Percentiles rank a stretch among this genome's conserved stretches.
Conservation (phyloP, 2,888 invertebrate genomes). For the Archips crataeganus region DNA sequence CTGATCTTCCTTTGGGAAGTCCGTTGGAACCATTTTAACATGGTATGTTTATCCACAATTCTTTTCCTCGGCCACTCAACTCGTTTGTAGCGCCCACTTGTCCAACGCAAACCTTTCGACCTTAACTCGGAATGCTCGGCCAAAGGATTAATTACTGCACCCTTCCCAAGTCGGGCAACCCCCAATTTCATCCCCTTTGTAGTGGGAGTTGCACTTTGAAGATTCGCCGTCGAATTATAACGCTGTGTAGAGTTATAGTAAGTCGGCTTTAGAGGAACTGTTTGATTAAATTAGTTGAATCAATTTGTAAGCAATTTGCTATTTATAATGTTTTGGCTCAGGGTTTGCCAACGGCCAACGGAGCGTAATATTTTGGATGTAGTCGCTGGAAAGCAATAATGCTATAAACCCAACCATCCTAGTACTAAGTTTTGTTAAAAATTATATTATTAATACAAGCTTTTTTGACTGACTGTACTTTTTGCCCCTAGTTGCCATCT, state of each 20-base stretch:
- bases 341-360: background rate
- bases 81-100: too few species aligned
- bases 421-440: too few species aligned
- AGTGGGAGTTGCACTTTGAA: slow-evolving; percentile 41
- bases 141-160: slow-evolving; percentile 37
- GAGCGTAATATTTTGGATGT: background rate
- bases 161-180: slow-evolving; percentile 26
- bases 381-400: too few species aligned
- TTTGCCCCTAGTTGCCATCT: too few species aligned
- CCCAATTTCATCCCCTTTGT: slow-evolving; percentile 41
- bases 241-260: slow-evolving; percentile 31
- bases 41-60: too few species aligned
- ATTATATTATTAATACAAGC: too few species aligned
- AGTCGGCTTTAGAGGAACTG: slow-evolving; percentile 36
- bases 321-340: background rate
- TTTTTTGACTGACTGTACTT: too few species aligned
- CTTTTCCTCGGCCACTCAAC: too few species aligned
- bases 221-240: slow-evolving; percentile 36
- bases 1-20: too few species aligned
- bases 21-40: too few species aligned
- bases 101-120: background rate
- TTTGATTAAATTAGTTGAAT: slow-evolving; percentile 38
- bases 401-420: too few species aligned
- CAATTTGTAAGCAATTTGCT: slow-evolving; percentile 11
- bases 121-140: slow-evolving; percentile 24